A percentile compares a stretch with the other conserved stretches of the same genome.
These are phyloP conservation scores for Hirtodrosophila confusa DNA, from an alignment of 2,888 invertebrate species.

Conservation along the genomic window DNA sequence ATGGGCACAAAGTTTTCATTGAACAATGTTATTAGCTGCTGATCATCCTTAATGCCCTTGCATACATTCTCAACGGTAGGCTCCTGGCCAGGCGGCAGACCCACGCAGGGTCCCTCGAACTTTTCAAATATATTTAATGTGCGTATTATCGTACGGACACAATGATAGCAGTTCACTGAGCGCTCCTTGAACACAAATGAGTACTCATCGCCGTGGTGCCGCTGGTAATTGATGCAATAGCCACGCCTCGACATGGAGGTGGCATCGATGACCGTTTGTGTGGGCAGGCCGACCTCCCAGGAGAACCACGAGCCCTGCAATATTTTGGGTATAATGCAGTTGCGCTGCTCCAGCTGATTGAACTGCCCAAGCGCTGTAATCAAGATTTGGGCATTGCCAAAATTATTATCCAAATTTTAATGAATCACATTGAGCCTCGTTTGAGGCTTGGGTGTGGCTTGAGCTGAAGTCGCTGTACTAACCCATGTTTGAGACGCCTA, in stretches of 20 bases:
- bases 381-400: background rate
- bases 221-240: conserved; percentile 88
- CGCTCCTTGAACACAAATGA: conserved; percentile 91
- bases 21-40: conserved; percentile 93
- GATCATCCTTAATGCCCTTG: conserved; percentile 89
- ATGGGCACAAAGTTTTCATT: conserved; percentile 95
- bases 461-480: conserved; percentile 24
- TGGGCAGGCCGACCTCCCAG: conserved; percentile 92
- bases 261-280: conserved; percentile 92
- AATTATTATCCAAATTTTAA: conserved; percentile 15
- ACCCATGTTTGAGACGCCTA: conserved; percentile 49
- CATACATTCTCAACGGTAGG: conserved; percentile 92
- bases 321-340: conserved; percentile 90
- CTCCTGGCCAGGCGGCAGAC: conserved; percentile 87
- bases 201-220: conserved; percentile 91
- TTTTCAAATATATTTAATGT: conserved; percentile 96
- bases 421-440: conserved; percentile 58
- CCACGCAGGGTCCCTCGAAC: conserved; percentile 93
- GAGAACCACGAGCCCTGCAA: conserved; percentile 96
- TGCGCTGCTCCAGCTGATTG: conserved; percentile 68
- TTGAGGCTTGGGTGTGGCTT: conserved; percentile 68
- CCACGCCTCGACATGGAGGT: conserved; percentile 91
- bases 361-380: conserved; percentile 54
- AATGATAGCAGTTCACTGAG: conserved; percentile 89
- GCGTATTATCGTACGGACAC: conserved; percentile 92